Base-by-base conservation (phyloP, 2,113 vertebrate genomes). In the Lophius piscatorius region DNA sequence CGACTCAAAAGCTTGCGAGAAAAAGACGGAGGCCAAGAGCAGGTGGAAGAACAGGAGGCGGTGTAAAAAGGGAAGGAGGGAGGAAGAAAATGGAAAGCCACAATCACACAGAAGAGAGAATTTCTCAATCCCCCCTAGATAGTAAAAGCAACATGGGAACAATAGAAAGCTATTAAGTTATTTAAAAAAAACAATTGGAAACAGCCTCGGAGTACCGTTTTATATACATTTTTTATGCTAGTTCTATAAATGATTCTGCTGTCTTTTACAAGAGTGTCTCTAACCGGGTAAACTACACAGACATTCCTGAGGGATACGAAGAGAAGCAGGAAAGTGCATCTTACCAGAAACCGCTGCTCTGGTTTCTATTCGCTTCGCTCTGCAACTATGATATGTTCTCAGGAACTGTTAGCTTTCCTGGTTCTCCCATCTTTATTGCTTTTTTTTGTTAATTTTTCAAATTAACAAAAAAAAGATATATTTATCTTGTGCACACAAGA, bases 171-270 rank as follows among this genome's bases (percentile, higher is more conserved):
- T 92, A 93, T 90, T 88, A 93, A 92, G 90, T 91, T 87, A 92
- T 91, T 92, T 92, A 84, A 70, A 91, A 92, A 31, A 92, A 89
- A 95, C 92, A 94, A 93, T 90, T 86, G 86, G 77, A 83, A 92
- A 85, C 85, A 91, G 88, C 81, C 84, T 74, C 85, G 73, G 81
- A 88, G 88, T 88, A 88, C 63, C 66, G 87, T 88, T 92, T 88
- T 70, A 68, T 72, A 94, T 93, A 84, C 93, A 93, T 92, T 73
- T 86, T 90, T 92, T 85, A 91, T 90, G 85, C 88, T 52, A 87
- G 63, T 77, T 80, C 87, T 80, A 88, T 90, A 82, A 90, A 66
- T 80, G 74, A 86, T 87, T 87, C 79, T 87, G 86, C 87, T 88
- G 82, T 89, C 75, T 88, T 83, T 89, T 82, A 63, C 72, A 44